Conservation (phyloP, 2,113 vertebrate species). For the Calyptomena viridis region DNA sequence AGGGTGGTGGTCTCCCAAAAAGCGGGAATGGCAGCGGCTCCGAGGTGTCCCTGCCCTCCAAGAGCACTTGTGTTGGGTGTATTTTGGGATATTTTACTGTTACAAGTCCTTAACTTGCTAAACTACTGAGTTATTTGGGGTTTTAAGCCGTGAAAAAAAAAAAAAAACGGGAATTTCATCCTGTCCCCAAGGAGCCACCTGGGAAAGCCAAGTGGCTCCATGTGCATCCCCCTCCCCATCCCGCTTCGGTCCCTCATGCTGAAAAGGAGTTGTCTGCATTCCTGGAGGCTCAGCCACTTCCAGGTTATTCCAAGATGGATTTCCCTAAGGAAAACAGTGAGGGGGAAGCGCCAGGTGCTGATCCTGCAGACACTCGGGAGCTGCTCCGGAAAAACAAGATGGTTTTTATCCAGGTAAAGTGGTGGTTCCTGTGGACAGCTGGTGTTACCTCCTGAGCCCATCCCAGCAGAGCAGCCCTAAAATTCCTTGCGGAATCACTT, state of each 20-base stretch:
- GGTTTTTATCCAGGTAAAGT: not conserved
- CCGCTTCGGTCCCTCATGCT: not conserved
- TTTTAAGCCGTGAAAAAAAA: not conserved
- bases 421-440: not conserved
- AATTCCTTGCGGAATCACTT: not conserved
- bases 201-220: not conserved
- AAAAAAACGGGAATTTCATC: not conserved
- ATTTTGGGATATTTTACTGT: constrained; percentile 52
- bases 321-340: not conserved
- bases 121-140: constrained; percentile 44
- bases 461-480: not conserved
- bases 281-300: not conserved
- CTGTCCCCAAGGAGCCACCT: not conserved
- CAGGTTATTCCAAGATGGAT: not conserved
- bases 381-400: not conserved
- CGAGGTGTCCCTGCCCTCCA: not conserved
- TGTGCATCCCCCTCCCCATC: not conserved
- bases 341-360: not conserved
- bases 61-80: not conserved
- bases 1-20: not conserved
- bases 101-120: constrained; percentile 69
- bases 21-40: not conserved
- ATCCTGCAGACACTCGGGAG: not conserved
- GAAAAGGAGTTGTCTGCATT: accelerated
- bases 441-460: not conserved